Evolutionary conservation across 2,113 vertebrate species (phyloP).

Genomic region (Istiophorus platypterus): DNA sequence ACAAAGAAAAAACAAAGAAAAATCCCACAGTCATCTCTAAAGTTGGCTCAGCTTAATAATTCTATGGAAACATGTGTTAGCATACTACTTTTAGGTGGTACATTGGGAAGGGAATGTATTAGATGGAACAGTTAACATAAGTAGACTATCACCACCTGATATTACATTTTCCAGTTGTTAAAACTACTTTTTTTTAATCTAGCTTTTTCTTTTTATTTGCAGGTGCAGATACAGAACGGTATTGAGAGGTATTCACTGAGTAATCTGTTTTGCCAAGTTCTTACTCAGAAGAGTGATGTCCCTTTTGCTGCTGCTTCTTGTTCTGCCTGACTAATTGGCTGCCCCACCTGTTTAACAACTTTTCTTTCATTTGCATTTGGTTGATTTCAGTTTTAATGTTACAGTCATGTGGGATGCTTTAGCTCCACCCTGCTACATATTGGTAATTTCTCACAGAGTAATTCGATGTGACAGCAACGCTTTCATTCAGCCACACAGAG

Average conservation of each 20-base stretch:
- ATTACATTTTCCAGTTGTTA: not conserved
- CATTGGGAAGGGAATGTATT: not conserved
- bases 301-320: not conserved
- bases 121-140: not conserved
- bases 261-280: constrained; percentile 34
- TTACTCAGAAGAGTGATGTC: not conserved
- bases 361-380: not conserved
- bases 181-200: not conserved
- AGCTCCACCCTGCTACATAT: not conserved
- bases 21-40: not conserved
- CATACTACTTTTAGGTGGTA: not conserved
- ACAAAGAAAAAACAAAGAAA: not conserved
- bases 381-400: not conserved
- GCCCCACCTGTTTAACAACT: constrained; percentile 13
- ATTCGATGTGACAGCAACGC: not conserved
- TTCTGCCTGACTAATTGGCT: not conserved
- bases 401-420: not conserved
- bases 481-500: not conserved
- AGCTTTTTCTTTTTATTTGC: not conserved
- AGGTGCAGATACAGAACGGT: not conserved
- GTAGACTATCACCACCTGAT: not conserved
- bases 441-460: not conserved
- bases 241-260: constrained; percentile 40
- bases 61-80: not conserved
- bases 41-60: not conserved